phyloP scores from a whole-genome alignment of 2,113 vertebrate genomes.

The Nanger granti region DNA sequence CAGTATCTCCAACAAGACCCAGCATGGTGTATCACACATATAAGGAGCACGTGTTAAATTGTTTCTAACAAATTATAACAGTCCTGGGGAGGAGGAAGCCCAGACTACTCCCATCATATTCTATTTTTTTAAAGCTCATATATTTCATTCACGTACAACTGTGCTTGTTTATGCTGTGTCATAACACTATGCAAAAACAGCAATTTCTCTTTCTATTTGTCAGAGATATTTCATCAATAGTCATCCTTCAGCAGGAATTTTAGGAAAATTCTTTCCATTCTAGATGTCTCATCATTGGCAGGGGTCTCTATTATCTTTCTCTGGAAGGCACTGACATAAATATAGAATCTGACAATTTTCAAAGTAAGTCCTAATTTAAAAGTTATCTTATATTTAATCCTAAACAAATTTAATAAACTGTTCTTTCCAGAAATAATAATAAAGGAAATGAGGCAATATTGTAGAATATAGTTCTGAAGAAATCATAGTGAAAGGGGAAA shows the following conservation, averaged over 20 bases:
- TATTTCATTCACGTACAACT: not conserved
- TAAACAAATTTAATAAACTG: constrained; percentile 38
- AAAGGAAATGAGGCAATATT: constrained; percentile 37
- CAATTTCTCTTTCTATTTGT: not conserved
- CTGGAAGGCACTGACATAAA: constrained; percentile 18
- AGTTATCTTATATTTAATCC: constrained; percentile 44
- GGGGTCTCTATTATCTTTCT: constrained; percentile 41
- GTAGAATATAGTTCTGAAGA: constrained; percentile 33
- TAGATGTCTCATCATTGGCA: not conserved
- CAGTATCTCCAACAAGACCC: not conserved
- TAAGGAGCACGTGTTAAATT: not conserved
- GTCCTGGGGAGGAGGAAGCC: not conserved
- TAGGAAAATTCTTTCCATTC: constrained; percentile 29
- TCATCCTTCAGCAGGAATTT: constrained; percentile 27
- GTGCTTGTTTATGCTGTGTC: not conserved
- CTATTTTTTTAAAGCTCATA: not conserved
- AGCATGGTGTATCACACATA: not conserved
- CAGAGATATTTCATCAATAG: constrained; percentile 21
- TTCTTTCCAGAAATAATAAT: constrained; percentile 55
- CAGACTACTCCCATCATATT: not conserved
- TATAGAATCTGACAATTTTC: constrained; percentile 36
- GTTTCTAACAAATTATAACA: not conserved
- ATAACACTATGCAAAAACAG: not conserved
- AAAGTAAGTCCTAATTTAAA: constrained; percentile 33
- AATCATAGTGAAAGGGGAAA: not conserved